phyloP scores from a whole-genome alignment of 2,113 vertebrate genomes.

The Apaloderma vittatum region DNA sequence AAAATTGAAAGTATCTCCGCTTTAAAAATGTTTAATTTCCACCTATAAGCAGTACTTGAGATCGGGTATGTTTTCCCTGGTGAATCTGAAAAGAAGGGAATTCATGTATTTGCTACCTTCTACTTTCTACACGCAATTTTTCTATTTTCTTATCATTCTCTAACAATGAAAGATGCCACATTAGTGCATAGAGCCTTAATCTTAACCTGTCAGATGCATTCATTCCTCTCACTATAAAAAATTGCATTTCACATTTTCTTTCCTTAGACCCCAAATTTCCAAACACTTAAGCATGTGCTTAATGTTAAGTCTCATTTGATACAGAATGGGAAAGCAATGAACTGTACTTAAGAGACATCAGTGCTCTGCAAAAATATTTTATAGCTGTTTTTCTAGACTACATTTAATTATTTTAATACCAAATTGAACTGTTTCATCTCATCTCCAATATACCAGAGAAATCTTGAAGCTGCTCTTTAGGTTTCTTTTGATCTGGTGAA shows the following conservation, averaged over 20 bases:
- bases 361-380: slow-evolving; percentile 32
- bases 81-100: slow-evolving; percentile 31
- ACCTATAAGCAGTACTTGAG: slow-evolving; percentile 15
- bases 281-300: slow-evolving; percentile 64
- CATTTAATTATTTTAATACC: slow-evolving; percentile 49
- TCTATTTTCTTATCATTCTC: slow-evolving; percentile 72
- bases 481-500: slow-evolving; percentile 40
- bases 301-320: slow-evolving; percentile 58
- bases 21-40: slow-evolving; percentile 2
- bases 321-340: slow-evolving; percentile 32
- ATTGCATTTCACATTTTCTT: slow-evolving; percentile 56
- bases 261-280: slow-evolving; percentile 32
- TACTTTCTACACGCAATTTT: slow-evolving; percentile 56
- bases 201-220: slow-evolving; percentile 61
- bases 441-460: slow-evolving; percentile 45
- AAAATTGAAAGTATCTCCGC: slow-evolving; percentile 11
- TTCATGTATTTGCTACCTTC: slow-evolving; percentile 46
- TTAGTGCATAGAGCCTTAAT: slow-evolving; percentile 59
- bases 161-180: slow-evolving; percentile 64
- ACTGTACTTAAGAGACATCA: slow-evolving; percentile 50
- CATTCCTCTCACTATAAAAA: slow-evolving; percentile 63
- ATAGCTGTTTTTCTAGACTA: slow-evolving; percentile 37
- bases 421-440: slow-evolving; percentile 50
- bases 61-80: slow-evolving; percentile 28
- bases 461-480: slow-evolving; percentile 41